Evolutionary conservation across 2,797 vertebrate species (phyloP).

Genomic region (Falco novaeseelandiae): DNA sequence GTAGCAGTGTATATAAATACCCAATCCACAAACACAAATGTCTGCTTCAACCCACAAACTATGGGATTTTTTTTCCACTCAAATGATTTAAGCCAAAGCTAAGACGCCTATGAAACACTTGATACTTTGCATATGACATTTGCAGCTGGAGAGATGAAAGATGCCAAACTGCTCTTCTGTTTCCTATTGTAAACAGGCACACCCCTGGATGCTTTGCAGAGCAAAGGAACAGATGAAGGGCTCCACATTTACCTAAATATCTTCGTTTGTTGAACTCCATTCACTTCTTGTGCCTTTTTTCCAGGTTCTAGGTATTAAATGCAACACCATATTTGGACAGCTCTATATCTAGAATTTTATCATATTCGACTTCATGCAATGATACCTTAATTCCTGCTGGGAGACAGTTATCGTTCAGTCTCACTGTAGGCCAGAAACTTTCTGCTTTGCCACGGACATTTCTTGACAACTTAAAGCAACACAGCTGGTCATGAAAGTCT

Average conservation of each 20-base stretch:
- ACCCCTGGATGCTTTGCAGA: background rate
- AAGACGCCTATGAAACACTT: background rate
- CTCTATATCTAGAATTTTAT: background rate
- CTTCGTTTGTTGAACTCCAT: background rate
- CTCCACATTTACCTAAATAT: background rate
- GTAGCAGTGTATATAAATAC: background rate
- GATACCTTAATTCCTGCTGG: background rate
- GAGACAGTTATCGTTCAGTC: background rate
- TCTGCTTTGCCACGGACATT: background rate
- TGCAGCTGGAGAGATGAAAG: conserved; percentile 17
- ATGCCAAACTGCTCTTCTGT: background rate
- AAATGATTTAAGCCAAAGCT: background rate
- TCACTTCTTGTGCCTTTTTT: background rate
- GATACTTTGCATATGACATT: background rate
- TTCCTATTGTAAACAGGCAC: background rate
- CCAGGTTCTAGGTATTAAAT: background rate
- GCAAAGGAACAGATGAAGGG: background rate
- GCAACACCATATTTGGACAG: background rate
- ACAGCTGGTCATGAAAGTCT: background rate
- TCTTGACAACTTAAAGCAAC: background rate
- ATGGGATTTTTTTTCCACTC: background rate
- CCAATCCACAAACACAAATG: background rate
- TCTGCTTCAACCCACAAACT: background rate
- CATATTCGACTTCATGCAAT: background rate
- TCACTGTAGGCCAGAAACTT: background rate